Evolutionary conservation across 1,140 invertebrate species (phyloP).

Genomic region (Lepidurus couesii): DNA sequence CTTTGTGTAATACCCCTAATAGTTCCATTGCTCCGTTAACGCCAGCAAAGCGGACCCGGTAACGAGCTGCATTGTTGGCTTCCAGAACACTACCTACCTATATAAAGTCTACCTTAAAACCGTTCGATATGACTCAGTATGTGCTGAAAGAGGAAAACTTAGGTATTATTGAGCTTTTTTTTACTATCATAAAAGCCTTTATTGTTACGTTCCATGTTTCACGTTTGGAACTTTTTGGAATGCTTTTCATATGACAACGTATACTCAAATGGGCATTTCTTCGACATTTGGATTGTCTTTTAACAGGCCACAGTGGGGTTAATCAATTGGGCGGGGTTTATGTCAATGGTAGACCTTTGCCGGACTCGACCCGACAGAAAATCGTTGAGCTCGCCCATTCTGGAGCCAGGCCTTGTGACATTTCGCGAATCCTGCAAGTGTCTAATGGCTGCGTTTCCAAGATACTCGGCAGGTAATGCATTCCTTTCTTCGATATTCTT

Average conservation of each 20-base stretch:
- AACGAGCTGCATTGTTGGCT: neutral
- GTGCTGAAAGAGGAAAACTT: too few species aligned
- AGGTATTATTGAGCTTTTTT: too few species aligned
- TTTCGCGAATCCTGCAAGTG: constrained; percentile 91
- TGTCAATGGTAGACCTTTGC: constrained; percentile 93
- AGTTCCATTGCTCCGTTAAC: constrained; percentile 17
- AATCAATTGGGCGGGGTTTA: constrained; percentile 98
- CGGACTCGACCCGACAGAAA: constrained; percentile 92
- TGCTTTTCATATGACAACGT: too few species aligned
- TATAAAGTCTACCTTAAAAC: neutral
- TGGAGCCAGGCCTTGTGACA: constrained; percentile 95
- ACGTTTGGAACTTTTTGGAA: too few species aligned
- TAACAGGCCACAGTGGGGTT: constrained; percentile 84
- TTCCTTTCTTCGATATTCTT: neutral
- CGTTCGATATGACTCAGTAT: neutral
- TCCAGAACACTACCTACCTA: neutral
- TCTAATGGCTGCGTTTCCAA: constrained; percentile 94
- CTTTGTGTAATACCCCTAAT: constrained; percentile 1
- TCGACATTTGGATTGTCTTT: neutral
- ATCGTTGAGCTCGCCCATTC: constrained; percentile 97
- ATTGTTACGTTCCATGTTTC: too few species aligned
- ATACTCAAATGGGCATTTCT: neutral
- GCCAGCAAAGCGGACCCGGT: constrained; percentile 6
- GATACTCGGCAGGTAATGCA: constrained; percentile 81
- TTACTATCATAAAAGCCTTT: too few species aligned